phyloP scores from a whole-genome alignment of 2,888 invertebrate species.

The Willowsia nigromaculata region DNA sequence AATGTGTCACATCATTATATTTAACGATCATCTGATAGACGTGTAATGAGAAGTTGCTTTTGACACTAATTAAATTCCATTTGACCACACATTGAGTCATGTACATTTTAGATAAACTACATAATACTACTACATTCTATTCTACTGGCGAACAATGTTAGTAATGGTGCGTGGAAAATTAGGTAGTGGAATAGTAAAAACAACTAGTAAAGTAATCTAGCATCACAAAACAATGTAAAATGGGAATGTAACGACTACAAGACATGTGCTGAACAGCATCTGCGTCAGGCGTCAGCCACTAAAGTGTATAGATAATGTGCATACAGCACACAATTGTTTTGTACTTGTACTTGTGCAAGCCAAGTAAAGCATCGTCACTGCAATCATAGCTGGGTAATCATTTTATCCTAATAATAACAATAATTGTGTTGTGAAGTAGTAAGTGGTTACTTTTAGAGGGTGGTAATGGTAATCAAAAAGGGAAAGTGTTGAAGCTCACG shows the following conservation, averaged over 20 bases:
- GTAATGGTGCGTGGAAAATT: neutral
- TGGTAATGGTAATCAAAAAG: slow-evolving; percentile 33
- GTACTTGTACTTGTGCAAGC: neutral
- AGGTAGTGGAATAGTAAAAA: neutral
- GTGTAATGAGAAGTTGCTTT: slow-evolving; percentile 78
- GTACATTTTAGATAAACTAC: neutral
- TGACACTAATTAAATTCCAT: slow-evolving; percentile 78
- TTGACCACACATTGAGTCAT: slow-evolving; percentile 68
- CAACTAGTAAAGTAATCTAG: neutral
- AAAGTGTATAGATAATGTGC: neutral
- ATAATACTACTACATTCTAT: neutral
- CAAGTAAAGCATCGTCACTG: neutral
- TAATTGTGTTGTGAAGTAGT: slow-evolving; percentile 33
- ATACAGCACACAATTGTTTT: neutral
- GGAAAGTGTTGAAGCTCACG: slow-evolving; percentile 58
- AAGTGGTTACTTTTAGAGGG: slow-evolving; percentile 29
- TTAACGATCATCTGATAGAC: slow-evolving; percentile 77
- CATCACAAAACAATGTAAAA: neutral
- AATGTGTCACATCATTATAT: slow-evolving; percentile 77
- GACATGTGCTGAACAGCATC: slow-evolving; percentile 44
- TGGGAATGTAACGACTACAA: neutral
- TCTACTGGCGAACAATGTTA: neutral
- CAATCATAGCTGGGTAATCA: slow-evolving; percentile 1
- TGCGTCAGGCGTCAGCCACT: neutral
- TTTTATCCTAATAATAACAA: slow-evolving; percentile 33